A percentile compares a stretch with the other conserved stretches of the same genome.
phyloP scores from a whole-genome alignment of 2,113 vertebrate species.

The Strigops habroptila region DNA sequence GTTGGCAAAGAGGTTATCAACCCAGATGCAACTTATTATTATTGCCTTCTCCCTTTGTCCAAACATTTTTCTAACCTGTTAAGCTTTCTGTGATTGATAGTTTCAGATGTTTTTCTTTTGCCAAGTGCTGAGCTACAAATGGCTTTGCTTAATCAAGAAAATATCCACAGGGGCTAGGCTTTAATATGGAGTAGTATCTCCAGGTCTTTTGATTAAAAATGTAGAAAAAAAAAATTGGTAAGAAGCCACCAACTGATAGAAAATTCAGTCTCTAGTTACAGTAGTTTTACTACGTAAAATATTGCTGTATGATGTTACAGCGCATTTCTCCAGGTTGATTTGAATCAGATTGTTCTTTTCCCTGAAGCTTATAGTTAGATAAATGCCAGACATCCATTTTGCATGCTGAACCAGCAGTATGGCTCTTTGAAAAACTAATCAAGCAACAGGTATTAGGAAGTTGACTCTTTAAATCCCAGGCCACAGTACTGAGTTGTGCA shows the following conservation, averaged over 20 bases:
- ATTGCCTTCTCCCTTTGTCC: slow-evolving; percentile 2
- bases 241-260: neutral
- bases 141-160: neutral
- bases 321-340: neutral
- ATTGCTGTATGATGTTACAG: neutral
- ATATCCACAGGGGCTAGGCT: neutral
- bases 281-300: neutral
- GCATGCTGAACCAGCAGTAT: neutral
- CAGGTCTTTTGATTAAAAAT: neutral
- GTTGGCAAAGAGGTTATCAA: slow-evolving; percentile 22
- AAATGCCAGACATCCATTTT: neutral
- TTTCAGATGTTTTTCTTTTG: neutral
- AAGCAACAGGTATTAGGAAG: neutral
- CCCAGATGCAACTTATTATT: slow-evolving; percentile 15
- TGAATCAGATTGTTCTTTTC: neutral
- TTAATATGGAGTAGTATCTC: neutral
- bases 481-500: neutral
- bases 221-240: neutral
- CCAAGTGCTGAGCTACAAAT: slow-evolving; percentile 32
- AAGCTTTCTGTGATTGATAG: neutral
- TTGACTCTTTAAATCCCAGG: neutral
- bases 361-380: neutral
- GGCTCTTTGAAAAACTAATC: neutral
- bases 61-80: slow-evolving; percentile 48
- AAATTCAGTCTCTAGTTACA: neutral